A percentile compares a stretch with the other conserved stretches of the same genome.
These are phyloP conservation scores for Apamea sordens DNA, from an alignment of 2,888 invertebrate genomes.

Conservation along the genomic window DNA sequence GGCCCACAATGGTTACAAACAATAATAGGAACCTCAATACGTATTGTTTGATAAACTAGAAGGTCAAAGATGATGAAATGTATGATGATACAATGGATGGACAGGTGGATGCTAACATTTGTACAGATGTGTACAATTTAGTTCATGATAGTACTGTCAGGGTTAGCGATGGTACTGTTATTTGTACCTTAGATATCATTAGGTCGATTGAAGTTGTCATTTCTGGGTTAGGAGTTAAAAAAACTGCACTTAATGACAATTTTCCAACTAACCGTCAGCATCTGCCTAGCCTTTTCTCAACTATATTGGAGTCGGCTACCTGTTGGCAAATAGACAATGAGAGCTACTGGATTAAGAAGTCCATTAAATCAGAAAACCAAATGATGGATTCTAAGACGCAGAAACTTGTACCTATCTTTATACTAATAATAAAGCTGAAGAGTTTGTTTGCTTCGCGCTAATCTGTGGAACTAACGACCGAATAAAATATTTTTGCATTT, in stretches of 20 bases:
- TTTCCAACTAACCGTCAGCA: not conserved
- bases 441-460: not conserved
- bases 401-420: not conserved
- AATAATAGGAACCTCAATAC: conserved; percentile 51
- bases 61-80: conserved; percentile 64
- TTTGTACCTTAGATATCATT: conserved; percentile 4
- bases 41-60: conserved; percentile 61
- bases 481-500: not conserved
- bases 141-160: conserved; percentile 8
- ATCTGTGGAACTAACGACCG: not conserved
- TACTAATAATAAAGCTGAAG: not conserved
- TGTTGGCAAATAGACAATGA: not conserved
- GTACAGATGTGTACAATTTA: conserved; percentile 12
- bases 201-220: conserved; percentile 6
- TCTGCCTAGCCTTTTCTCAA: not conserved
- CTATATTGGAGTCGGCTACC: not conserved
- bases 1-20: conserved; percentile 41
- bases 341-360: not conserved
- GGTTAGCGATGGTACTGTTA: conserved; percentile 14
- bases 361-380: not conserved
- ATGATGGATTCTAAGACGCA: not conserved
- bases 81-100: conserved; percentile 58
- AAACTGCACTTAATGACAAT: not conserved
- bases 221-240: not conserved
- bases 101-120: conserved; percentile 31